Evolutionary conservation across 2,888 invertebrate species (phyloP).

Genomic region (Drosophila anomalata): DNA sequence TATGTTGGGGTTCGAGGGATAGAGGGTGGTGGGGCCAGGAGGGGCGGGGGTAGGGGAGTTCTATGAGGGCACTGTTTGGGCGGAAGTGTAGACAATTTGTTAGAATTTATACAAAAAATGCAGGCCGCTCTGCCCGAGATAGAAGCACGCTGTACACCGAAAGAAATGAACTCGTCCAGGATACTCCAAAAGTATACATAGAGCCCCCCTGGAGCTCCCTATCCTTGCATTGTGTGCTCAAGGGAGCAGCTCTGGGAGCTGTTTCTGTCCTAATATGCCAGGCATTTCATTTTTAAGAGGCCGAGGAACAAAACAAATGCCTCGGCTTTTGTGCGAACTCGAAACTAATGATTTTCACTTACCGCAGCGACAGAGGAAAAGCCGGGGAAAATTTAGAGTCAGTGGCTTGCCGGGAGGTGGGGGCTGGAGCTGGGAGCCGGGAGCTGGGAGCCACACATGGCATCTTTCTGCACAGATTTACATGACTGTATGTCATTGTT

Average conservation of each 20-base stretch:
- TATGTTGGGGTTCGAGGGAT: slow-evolving; percentile 5
- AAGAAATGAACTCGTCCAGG: not conserved
- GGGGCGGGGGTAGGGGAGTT: slow-evolving; percentile 12
- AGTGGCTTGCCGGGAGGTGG: not conserved
- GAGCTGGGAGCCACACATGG: slow-evolving; percentile 20
- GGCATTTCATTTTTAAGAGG: slow-evolving; percentile 75
- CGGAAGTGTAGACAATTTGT: slow-evolving; percentile 79
- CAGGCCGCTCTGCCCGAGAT: slow-evolving; percentile 25
- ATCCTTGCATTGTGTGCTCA: not conserved
- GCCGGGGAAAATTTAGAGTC: slow-evolving; percentile 2
- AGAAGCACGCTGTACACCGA: not conserved
- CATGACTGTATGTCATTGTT: slow-evolving; percentile 77
- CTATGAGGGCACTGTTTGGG: slow-evolving; percentile 46
- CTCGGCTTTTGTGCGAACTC: slow-evolving; percentile 70
- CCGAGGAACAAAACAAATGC: slow-evolving; percentile 76
- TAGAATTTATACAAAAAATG: slow-evolving; percentile 75
- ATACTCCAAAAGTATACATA: too few relatives aligned
- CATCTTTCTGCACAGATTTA: slow-evolving; percentile 67
- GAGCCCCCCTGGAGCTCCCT: too few relatives aligned
- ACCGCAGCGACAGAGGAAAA: slow-evolving; percentile 19
- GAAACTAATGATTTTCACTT: slow-evolving; percentile 76
- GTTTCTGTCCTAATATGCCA: slow-evolving; percentile 67
- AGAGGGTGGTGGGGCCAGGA: not conserved
- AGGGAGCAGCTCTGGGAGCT: not conserved
- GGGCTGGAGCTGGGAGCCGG: not conserved